phyloP scores from a whole-genome alignment of 2,113 vertebrate genomes.

The Neogobius melanostomus region DNA sequence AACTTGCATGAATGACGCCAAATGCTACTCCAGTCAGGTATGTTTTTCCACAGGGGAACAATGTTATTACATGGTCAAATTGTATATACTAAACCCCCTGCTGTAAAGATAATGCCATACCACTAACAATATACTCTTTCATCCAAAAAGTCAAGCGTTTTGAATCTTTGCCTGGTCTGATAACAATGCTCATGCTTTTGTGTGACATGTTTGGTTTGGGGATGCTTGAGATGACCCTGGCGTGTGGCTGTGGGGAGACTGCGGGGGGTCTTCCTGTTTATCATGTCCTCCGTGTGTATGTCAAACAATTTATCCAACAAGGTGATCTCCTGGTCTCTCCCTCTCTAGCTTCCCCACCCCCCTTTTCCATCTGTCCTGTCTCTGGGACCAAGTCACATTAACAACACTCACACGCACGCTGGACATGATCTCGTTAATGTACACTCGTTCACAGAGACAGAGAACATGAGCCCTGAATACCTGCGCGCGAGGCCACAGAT shows the following conservation, averaged over 20 bases:
- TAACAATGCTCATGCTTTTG: constrained; percentile 64
- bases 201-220: constrained; percentile 67
- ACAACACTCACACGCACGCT: constrained; percentile 12
- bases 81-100: too few species aligned
- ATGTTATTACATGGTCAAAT: too few species aligned
- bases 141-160: constrained; percentile 23
- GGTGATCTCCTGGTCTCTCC: constrained; percentile 48
- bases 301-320: constrained; percentile 78
- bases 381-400: constrained; percentile 34
- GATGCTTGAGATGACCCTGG: constrained; percentile 68
- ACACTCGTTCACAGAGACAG: constrained; percentile 9
- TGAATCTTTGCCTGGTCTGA: constrained; percentile 60
- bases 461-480: constrained; percentile 16
- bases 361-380: constrained; percentile 40
- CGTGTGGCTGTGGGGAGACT: constrained; percentile 62
- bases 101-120: background rate
- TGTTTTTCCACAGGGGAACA: too few species aligned
- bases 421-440: constrained; percentile 9
- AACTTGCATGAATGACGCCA: too few species aligned
- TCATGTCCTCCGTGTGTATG: constrained; percentile 65
- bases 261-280: constrained; percentile 77
- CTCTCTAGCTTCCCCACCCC: background rate
- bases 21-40: too few species aligned
- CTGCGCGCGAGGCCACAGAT: constrained; percentile 4
- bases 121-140: background rate